These are phyloP conservation scores for Leptoteleia sp. DNA, from an alignment of 1,140 invertebrate genomes.

Conservation along the genomic window DNA sequence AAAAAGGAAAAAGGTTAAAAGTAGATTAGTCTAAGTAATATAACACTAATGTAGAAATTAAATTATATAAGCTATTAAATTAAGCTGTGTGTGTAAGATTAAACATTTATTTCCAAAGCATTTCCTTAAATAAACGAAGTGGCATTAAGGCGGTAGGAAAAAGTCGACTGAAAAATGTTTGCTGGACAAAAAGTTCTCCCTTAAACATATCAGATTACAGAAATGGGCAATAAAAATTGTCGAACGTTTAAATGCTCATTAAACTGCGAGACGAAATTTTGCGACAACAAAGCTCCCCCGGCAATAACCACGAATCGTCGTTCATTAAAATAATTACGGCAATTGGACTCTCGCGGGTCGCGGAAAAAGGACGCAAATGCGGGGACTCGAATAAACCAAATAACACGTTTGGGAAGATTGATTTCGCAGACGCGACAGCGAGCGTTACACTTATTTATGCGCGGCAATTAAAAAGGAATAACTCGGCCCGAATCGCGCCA, in stretches of 20 bases:
- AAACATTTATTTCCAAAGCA: no score
- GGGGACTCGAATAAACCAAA: conserved; percentile 47
- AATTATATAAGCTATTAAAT: no score
- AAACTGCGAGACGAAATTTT: conserved; percentile 5
- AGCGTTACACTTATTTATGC: conserved; percentile 55
- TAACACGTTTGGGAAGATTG: conserved; percentile 56
- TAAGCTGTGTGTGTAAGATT: no score
- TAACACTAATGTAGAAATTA: no score
- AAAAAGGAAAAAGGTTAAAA: no score
- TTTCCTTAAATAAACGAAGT: no score
- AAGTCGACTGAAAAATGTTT: no score
- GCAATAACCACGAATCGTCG: conserved; percentile 38
- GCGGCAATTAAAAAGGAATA: conserved; percentile 61
- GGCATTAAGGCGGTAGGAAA: no score
- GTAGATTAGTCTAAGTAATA: no score
- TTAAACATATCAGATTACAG: no score
- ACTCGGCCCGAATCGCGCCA: conserved; percentile 47
- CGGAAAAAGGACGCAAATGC: conserved; percentile 54
- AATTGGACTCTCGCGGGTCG: conserved; percentile 17
- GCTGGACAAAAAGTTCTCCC: no score
- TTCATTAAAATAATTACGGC: conserved; percentile 55
- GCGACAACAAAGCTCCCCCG: conserved; percentile 4
- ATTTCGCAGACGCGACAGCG: conserved; percentile 39
- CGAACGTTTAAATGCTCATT: conserved; percentile 15
- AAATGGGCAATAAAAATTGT: background rate